These are phyloP conservation scores for Anhinga rufa DNA, from an alignment of 2,113 vertebrate species.

Conservation along the genomic window DNA sequence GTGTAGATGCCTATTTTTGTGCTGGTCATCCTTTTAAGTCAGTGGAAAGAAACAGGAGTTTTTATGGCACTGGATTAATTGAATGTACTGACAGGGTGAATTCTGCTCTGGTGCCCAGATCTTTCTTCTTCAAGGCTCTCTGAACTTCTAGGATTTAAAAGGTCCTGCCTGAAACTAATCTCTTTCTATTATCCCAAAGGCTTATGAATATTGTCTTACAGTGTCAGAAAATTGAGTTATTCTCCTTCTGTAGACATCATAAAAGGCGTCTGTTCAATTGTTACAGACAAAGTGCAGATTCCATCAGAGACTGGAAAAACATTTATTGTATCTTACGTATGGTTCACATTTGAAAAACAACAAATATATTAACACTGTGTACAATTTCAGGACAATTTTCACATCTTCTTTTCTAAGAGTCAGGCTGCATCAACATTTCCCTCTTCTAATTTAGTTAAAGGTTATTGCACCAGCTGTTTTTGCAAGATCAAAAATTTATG, in stretches of 20 bases:
- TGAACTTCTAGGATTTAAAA: neutral
- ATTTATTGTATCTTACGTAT: neutral
- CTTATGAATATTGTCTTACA: neutral
- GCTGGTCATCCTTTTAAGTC: neutral
- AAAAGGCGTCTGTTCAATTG: neutral
- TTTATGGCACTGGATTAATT: neutral
- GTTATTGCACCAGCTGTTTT: neutral
- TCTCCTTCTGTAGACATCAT: neutral
- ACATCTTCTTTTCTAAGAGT: neutral
- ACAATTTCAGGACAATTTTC: neutral
- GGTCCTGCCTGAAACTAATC: neutral
- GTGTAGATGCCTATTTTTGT: neutral
- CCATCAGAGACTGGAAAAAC: neutral
- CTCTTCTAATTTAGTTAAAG: neutral
- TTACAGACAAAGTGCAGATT: neutral
- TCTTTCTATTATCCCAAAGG: neutral
- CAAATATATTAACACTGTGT: neutral
- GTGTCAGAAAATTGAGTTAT: neutral
- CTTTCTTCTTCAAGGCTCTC: neutral
- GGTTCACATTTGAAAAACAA: neutral
- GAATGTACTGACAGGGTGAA: neutral
- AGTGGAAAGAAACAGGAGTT: neutral
- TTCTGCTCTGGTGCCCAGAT: neutral
- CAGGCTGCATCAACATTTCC: neutral
- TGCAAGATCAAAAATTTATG: neutral